phyloP scores from a whole-genome alignment of 1,140 invertebrate species.

The Diprion similis region DNA sequence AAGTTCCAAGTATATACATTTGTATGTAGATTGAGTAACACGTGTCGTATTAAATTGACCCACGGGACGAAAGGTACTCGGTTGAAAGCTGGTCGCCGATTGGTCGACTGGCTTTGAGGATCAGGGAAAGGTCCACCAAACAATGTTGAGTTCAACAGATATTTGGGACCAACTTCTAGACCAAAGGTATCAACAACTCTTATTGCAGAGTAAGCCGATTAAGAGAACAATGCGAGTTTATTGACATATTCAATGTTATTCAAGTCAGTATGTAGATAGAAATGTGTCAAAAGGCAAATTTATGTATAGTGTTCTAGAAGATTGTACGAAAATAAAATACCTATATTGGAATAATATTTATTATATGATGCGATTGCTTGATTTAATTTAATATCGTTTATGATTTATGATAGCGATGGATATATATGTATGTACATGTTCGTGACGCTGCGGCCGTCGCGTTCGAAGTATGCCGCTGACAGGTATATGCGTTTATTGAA shows the following conservation, averaged over 20 bases:
- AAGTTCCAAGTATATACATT: neutral
- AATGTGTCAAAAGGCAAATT: neutral
- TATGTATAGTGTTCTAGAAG: neutral
- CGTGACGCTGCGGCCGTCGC: neutral
- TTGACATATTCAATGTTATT: neutral
- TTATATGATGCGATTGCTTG: too few relatives aligned
- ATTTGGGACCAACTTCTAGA: neutral
- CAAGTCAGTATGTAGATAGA: neutral
- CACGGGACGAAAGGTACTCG: neutral
- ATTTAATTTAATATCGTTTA: too few relatives aligned
- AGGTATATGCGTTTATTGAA: neutral
- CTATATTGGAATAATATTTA: too few relatives aligned
- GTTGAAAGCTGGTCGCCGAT: neutral
- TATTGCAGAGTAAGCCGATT: neutral
- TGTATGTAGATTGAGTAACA: neutral
- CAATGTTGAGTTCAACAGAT: neutral
- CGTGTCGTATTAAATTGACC: neutral
- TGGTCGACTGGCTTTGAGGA: constrained; percentile 1
- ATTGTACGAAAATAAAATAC: too few relatives aligned
- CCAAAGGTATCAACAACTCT: neutral
- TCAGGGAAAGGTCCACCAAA: neutral
- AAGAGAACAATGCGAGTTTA: neutral
- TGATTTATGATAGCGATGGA: neutral
- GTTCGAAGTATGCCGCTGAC: neutral
- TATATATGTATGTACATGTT: neutral